phyloP scores from a whole-genome alignment of 2,113 vertebrate species.

The Gymnorhina tibicen region DNA sequence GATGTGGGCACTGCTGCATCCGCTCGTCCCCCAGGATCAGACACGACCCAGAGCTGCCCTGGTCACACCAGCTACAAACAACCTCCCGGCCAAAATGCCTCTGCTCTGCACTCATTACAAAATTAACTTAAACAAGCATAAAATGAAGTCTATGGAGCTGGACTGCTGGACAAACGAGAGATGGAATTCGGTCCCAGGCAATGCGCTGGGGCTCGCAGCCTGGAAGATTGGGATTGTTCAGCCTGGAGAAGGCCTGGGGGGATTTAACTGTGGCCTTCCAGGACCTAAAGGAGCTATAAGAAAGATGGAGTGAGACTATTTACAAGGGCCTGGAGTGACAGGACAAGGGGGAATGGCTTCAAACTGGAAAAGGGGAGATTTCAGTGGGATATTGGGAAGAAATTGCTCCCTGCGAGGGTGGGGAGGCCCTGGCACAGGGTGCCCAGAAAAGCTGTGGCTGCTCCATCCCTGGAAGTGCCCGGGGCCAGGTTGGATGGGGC shows the following conservation, averaged over 20 bases:
- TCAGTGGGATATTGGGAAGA: not conserved
- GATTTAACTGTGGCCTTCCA: not conserved
- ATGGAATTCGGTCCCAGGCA: not conserved
- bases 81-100: not conserved
- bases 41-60: not conserved
- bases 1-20: not conserved
- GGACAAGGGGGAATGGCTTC: not conserved
- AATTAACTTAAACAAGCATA: not conserved
- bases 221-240: not conserved
- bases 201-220: not conserved
- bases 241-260: not conserved
- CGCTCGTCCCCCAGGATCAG: not conserved
- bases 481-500: fast-evolving
- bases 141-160: not conserved
- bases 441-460: not conserved
- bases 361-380: not conserved
- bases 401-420: not conserved
- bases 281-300: not conserved
- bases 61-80: not conserved
- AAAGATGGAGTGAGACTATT: not conserved
- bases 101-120: not conserved
- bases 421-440: not conserved
- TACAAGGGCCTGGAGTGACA: not conserved
- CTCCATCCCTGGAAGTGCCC: fast-evolving
- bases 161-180: not conserved